Base-by-base conservation (phyloP, 2,888 invertebrate species). In the Diarsia brunnea region DNA sequence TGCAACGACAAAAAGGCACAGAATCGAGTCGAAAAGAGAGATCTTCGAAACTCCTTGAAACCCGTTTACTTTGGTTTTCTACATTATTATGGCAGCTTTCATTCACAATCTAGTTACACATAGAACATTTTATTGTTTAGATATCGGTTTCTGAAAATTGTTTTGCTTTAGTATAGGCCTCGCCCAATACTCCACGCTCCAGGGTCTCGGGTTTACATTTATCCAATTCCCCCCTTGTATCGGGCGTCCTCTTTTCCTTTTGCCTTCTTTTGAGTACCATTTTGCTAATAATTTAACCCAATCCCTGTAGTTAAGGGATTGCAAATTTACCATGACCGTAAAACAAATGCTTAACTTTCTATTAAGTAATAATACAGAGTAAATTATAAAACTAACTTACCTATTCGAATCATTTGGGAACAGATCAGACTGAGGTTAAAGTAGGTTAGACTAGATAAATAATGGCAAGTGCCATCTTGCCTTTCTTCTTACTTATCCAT, bases 371-470 rank as follows among this genome's bases (percentile, higher is more conserved):
- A 63, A 43, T 14, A 63, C 45, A 16, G 66, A 19, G 21, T 24
- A 51, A 60, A 60, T 73, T n/a, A 58, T 21, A 21, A 3, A n/a
- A 38, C 31, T 11, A 45, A 58, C 27, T n/a, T 31, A 61, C 4
- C 2, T 73, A 61, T 38, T 73, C 27, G 12, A n/a, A 27, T 49
- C 2, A 27, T 64, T 75, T 38, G n/a, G 4, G 4, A 75, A 47
- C 47, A n/a, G 24, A 64, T 55, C 43, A 71, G 61, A 61, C n/a
- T 53, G 7, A 73, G 19, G n/a, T 74, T 66, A 51, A 60, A 67
- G 45, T 51, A 67, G 45, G 31, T 68, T 16, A 75, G 75, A 75
- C 75, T 75, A 75, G 75, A 75, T 49, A 19, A 73, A 24, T 58
- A 47, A 47, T 38, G 10, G 58, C 69, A 58, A 47, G 14, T 47